These are phyloP conservation scores for Linnaemya tessellans DNA, from an alignment of 2,888 invertebrate species.

Conservation along the genomic window DNA sequence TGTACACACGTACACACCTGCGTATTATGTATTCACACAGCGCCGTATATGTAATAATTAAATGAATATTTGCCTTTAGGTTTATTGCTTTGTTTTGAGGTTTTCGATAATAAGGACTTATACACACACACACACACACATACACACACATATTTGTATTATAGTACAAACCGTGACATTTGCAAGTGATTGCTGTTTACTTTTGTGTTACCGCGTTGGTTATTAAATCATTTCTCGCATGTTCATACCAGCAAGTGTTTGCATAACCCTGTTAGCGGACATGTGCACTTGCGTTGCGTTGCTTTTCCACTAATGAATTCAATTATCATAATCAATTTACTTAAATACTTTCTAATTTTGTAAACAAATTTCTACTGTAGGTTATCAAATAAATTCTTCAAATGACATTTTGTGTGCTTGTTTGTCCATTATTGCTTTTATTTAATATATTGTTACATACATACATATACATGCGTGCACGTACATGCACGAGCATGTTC, in stretches of 20 bases:
- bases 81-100: conserved; percentile 1
- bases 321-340: conserved; percentile 67
- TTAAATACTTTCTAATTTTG: conserved; percentile 55
- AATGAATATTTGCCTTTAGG: not conserved
- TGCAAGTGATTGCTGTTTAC: not conserved
- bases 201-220: conserved; percentile 4
- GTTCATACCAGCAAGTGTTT: not conserved
- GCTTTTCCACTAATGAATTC: conserved; percentile 38
- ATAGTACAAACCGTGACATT: too few species aligned
- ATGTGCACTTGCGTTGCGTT: conserved; percentile 8
- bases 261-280: not conserved
- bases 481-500: too few species aligned
- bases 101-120: not conserved
- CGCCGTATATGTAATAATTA: not conserved
- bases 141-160: not conserved
- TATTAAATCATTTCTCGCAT: not conserved
- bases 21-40: too few species aligned
- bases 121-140: not conserved
- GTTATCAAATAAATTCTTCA: not conserved
- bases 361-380: conserved; percentile 34
- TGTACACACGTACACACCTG: not conserved
- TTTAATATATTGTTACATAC: not conserved
- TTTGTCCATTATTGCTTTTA: not conserved
- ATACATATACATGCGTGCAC: not conserved
- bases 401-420: not conserved